Base-by-base conservation (phyloP, 2,888 invertebrate species). In the Mechanitis mazaeus region DNA sequence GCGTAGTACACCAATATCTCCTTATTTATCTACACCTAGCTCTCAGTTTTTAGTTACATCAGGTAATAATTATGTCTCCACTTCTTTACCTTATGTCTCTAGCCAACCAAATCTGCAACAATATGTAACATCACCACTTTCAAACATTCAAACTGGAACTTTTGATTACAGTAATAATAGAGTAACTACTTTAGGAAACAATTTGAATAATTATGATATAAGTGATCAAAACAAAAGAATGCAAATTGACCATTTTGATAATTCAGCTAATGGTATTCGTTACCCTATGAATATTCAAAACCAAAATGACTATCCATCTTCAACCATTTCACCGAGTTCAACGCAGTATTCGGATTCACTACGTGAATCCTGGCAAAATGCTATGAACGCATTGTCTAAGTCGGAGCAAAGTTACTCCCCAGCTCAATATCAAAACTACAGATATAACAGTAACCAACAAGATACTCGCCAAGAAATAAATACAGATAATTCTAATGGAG, bases 241-340 rank as follows among this genome's bases (percentile, higher is more conserved):
- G 67, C 83, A 84, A 69, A 84, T 87, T 58, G 87, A 89, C 68
- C 87, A 88, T 72, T 90, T 85, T 63, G 86, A 90, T 67, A 90
- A 88, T 66, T 82, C 87, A 20, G 83, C 78, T 4, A 85, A 83
- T 68, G 87, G 87, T 5, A 74, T 88, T 0, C 80, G 85, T 66
- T 87, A 83, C 71, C 84, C 85, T 0, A 60, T 75, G 0, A 84
- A 81, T 59, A 79, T 78, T 59, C 87, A 85, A 66, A 84, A 82
- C 70, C 81, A 80, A 67, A 84, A 78, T 62, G 86, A 87, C 53
- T 84, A 79, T 55, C 74, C 79, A 1, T 78, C 84, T 53, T 83
- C 89, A 7, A 84, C 88, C 28, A 68, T 75, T 11, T 69, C 74
- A 3, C 83, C 87, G 1, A 75, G 79, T 7, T 79, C 81, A 7